Conservation (phyloP, 2,113 vertebrate species). For the Thunnus maccoyii region DNA sequence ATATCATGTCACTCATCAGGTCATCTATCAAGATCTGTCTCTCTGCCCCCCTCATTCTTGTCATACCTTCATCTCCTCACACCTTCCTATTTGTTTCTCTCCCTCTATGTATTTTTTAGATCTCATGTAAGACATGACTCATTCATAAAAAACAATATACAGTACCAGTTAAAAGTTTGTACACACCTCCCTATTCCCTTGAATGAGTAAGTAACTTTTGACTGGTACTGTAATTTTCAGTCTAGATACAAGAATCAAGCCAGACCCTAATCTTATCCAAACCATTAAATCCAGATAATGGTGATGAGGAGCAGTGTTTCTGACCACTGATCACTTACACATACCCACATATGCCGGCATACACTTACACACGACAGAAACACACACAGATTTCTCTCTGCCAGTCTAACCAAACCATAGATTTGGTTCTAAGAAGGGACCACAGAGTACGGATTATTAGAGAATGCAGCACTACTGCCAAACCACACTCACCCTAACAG, state of each 20-base stretch:
- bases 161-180: not conserved
- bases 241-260: constrained; percentile 23
- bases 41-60: constrained; percentile 9
- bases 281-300: constrained; percentile 52
- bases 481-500: constrained; percentile 59
- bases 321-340: constrained; percentile 36
- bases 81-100: constrained; percentile 6
- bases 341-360: constrained; percentile 3
- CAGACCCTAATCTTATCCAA: constrained; percentile 30
- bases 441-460: constrained; percentile 61
- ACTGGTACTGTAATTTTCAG: constrained; percentile 14
- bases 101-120: not conserved
- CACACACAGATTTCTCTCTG: constrained; percentile 7
- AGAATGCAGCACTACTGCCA: constrained; percentile 57
- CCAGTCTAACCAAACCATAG: constrained; percentile 53
- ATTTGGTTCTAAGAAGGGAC: constrained; percentile 58
- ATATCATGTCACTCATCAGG: constrained; percentile 21
- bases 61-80: not conserved
- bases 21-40: constrained; percentile 17
- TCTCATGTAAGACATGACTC: constrained; percentile 44
- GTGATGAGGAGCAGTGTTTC: constrained; percentile 25
- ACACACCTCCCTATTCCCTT: too few relatives aligned
- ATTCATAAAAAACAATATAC: constrained; percentile 4
- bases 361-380: constrained; percentile 11
- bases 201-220: too few relatives aligned